Percentiles rank a stretch among this genome's conserved stretches.
phyloP scores from a whole-genome alignment of 2,888 invertebrate species.

The Leptinotarsa juncta region DNA sequence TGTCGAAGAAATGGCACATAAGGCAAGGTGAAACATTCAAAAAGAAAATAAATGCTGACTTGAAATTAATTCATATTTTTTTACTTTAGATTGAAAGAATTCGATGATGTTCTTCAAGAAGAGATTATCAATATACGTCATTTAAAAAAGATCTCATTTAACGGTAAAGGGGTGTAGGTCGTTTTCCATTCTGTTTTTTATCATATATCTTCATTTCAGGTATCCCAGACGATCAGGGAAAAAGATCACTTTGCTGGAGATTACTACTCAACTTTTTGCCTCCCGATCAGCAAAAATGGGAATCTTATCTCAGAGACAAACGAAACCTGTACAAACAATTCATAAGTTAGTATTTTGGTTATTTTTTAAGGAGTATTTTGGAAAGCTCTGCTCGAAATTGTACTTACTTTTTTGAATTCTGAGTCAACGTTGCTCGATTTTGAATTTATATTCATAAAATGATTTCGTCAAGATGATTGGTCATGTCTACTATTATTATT shows the following conservation, averaged over 20 bases:
- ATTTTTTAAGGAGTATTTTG: not conserved
- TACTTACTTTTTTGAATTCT: too few relatives aligned
- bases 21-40: conserved; percentile 57
- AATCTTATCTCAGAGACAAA: conserved; percentile 77
- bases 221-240: conserved; percentile 87
- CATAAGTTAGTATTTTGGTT: conserved; percentile 70
- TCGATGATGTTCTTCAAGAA: conserved; percentile 77
- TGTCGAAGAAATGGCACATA: conserved; percentile 59
- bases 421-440: too few relatives aligned
- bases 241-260: conserved; percentile 89
- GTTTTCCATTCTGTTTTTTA: too few relatives aligned
- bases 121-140: conserved; percentile 78
- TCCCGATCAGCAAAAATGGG: conserved; percentile 75
- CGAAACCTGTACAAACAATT: conserved; percentile 85
- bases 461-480: too few relatives aligned
- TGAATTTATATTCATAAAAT: too few relatives aligned
- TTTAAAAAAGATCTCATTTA: conserved; percentile 80
- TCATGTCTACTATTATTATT: too few relatives aligned
- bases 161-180: conserved; percentile 71
- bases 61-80: conserved; percentile 29
- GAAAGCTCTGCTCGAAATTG: too few relatives aligned
- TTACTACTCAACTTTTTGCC: conserved; percentile 88
- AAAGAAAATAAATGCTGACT: conserved; percentile 19
- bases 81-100: conserved; percentile 80
- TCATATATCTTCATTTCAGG: conserved; percentile 69